These are phyloP conservation scores for Cataglyphis hispanica DNA, from an alignment of 1,140 invertebrate species.

Conservation along the genomic window DNA sequence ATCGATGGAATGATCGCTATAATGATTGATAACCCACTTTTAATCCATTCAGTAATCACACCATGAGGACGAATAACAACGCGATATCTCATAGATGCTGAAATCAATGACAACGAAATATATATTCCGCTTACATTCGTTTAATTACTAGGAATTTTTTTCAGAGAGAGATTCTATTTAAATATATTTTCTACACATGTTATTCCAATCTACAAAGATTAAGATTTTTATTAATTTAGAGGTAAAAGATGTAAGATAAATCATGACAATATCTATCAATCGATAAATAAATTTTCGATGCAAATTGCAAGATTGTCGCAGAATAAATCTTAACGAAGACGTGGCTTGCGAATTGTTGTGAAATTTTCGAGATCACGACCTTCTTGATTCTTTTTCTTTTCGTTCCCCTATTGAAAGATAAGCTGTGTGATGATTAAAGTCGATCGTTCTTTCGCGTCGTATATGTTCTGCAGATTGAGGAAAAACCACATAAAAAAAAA, in stretches of 20 bases:
- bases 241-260: neutral
- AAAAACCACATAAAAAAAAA: neutral
- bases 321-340: constrained; percentile 55
- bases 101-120: constrained; percentile 5
- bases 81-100: neutral
- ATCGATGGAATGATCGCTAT: constrained; percentile 34
- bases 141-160: neutral
- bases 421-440: constrained; percentile 53
- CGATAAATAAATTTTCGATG: neutral
- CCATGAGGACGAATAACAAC: neutral
- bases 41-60: constrained; percentile 52
- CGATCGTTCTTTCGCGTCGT: constrained; percentile 64
- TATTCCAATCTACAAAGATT: neutral
- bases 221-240: neutral
- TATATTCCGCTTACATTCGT: neutral
- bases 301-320: constrained; percentile 13
- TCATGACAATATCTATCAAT: neutral
- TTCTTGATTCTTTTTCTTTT: constrained; percentile 60
- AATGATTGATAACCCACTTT: constrained; percentile 55
- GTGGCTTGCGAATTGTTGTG: constrained; percentile 76
- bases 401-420: constrained; percentile 59
- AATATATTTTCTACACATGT: neutral
- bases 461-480: neutral
- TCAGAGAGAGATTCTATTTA: neutral
- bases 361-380: constrained; percentile 81